Evolutionary conservation across 2,797 vertebrate species (phyloP).

Genomic region (Leptodactylus fallax): DNA sequence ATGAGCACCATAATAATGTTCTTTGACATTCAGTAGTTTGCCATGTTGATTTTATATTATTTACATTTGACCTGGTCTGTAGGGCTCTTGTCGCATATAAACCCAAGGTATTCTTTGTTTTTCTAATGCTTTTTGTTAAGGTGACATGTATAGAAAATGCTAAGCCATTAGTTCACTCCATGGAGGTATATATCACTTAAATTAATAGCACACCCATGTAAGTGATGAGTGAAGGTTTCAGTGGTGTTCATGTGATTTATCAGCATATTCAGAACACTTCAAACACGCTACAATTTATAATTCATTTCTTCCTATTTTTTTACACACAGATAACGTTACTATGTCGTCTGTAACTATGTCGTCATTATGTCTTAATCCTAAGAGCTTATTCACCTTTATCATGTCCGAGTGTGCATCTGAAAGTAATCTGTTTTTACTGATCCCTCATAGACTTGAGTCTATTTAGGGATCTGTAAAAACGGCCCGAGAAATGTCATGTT

Average conservation of each 20-base stretch:
- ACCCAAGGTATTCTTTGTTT: slow-evolving; percentile 8
- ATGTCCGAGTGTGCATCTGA: no score
- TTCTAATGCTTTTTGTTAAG: slow-evolving; percentile 37
- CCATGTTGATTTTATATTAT: not conserved
- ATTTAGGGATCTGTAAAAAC: no score
- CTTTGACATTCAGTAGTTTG: not conserved
- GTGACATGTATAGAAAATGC: slow-evolving; percentile 26
- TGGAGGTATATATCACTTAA: not conserved
- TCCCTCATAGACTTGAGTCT: no score
- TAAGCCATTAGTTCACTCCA: slow-evolving; percentile 19
- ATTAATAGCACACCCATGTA: not conserved
- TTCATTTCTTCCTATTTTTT: not conserved
- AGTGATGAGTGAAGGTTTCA: slow-evolving; percentile 36
- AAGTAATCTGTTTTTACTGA: no score
- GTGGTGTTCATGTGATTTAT: slow-evolving; percentile 15
- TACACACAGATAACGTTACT: not conserved
- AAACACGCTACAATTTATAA: not conserved
- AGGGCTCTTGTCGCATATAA: not conserved
- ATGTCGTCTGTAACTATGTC: not conserved
- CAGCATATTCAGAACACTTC: not conserved
- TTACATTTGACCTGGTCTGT: not conserved
- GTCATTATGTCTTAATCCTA: slow-evolving; percentile 8
- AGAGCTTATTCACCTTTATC: no score
- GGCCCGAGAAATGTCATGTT: no score
- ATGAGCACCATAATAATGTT: not conserved